Base-by-base conservation (phyloP, 2,888 invertebrate species). In the Orthonychiurus folsomi region DNA sequence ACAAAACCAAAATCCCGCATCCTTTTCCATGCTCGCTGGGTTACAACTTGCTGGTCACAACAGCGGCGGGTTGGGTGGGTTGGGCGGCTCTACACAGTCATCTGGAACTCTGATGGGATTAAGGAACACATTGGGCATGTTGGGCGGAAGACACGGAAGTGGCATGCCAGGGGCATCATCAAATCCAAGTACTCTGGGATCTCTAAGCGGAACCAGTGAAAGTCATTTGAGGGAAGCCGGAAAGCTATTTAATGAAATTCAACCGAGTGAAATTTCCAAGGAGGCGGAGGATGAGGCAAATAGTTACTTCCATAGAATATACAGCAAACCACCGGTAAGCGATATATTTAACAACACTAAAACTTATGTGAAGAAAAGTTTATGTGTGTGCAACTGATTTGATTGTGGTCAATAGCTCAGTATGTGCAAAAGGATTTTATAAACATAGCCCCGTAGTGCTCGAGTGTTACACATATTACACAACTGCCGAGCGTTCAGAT, bases 201-300 rank as follows among this genome's bases (percentile, higher is more conserved):
- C n/a, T n/a, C 37, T 21, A 12, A 54, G 54, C 3, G 26, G 37
- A 25, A 50, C 25, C 50, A 12, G 48, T 5, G 56, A 12, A 15
- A 26, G 3, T 50, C 20, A 52, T n/a, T 52, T n/a, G 52, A 52
- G 21, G 9, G 24, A 20, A 20, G 20, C 24, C 9, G 52, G 21
- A 12, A 23, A 23, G 18, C 60, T 71, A 3, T 71, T 70, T 59
- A 56, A 62, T 3, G 72, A 70, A 59, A 66, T 67, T 59, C 71
- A 67, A 59, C 66, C 66, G 3, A 65, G 61, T 54, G 68, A 71
- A 59, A 69, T 71, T 53, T 87, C 93, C 0, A 93, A 94, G 77
- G 97, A 97, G 75, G 90, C 97, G 52, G 99, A 99, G 78, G 96
- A 97, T 76, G 97, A 99, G 80, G 99, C 97, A 0, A 99, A 99